Percentiles rank a stretch among this genome's conserved stretches.
Conservation (phyloP, 1,140 invertebrate genomes). For the Papilio xuthus region DNA sequence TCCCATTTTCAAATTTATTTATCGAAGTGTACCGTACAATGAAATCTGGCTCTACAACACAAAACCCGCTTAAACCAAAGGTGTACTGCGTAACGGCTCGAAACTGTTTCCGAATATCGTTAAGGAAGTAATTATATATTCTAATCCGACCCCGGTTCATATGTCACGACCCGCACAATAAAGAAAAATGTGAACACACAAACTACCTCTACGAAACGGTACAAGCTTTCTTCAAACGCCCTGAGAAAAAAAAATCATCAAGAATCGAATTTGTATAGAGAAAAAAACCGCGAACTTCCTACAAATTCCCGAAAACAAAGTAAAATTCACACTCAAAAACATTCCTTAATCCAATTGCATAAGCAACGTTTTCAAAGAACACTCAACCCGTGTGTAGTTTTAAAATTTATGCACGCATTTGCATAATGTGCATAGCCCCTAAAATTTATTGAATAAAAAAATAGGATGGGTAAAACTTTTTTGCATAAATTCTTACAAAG, state of each 20-base stretch:
- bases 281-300: slow-evolving; percentile 76
- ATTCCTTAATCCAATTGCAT: slow-evolving; percentile 45
- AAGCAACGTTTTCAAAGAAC: slow-evolving; percentile 44
- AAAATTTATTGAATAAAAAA: slow-evolving; percentile 82
- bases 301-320: slow-evolving; percentile 62
- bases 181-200: slow-evolving; percentile 55
- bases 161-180: slow-evolving; percentile 72
- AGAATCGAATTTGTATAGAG: slow-evolving; percentile 66
- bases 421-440: slow-evolving; percentile 82
- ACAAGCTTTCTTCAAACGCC: slow-evolving; percentile 57
- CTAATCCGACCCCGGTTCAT: slow-evolving; percentile 77
- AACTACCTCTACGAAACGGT: slow-evolving; percentile 70
- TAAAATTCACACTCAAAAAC: slow-evolving; percentile 47
- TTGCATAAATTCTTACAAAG: slow-evolving; percentile 82
- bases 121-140: slow-evolving; percentile 81
- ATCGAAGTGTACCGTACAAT: neutral
- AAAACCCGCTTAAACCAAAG: slow-evolving; percentile 26
- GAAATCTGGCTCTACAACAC: neutral
- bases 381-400: slow-evolving; percentile 50
- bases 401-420: slow-evolving; percentile 82
- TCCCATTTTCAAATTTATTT: neutral
- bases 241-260: slow-evolving; percentile 79
- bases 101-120: slow-evolving; percentile 75
- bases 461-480: slow-evolving; percentile 82
- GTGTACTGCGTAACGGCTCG: slow-evolving; percentile 51